Conservation (phyloP, 1,140 invertebrate genomes). For the Augochlora pura region DNA sequence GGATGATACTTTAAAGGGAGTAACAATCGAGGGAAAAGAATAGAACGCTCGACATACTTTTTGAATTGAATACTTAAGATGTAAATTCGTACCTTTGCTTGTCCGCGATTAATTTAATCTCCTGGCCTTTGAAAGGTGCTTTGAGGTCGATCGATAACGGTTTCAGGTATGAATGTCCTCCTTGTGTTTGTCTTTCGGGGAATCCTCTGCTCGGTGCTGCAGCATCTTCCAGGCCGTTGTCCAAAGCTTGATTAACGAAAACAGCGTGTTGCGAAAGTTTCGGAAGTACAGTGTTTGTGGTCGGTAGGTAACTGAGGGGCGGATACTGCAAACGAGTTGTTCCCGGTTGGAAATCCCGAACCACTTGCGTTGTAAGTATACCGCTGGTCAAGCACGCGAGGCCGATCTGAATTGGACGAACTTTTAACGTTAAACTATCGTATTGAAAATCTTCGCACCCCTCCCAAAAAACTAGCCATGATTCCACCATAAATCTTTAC, state of each 20-base stretch:
- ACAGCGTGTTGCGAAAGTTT: slow-evolving; percentile 41
- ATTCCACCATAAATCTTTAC: no score
- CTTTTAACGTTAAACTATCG: not conserved
- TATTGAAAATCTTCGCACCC: not conserved
- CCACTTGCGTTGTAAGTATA: slow-evolving; percentile 26
- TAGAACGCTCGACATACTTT: not conserved
- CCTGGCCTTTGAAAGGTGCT: slow-evolving; percentile 4
- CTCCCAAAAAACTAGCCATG: no score
- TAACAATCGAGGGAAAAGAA: not conserved
- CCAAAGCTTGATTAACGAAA: slow-evolving; percentile 24
- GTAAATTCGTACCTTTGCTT: slow-evolving; percentile 26
- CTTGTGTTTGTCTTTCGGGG: slow-evolving; percentile 7
- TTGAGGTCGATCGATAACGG: slow-evolving; percentile 20
- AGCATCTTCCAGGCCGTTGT: slow-evolving; percentile 9
- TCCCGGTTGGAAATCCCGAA: slow-evolving; percentile 7
- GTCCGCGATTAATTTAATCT: slow-evolving; percentile 11
- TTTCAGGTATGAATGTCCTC: slow-evolving; percentile 25
- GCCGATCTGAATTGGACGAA: slow-evolving; percentile 42
- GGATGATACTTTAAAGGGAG: not conserved
- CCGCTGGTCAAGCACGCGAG: slow-evolving; percentile 31
- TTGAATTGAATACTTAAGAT: not conserved
- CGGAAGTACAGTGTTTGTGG: slow-evolving; percentile 5
- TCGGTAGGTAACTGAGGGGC: slow-evolving; percentile 26
- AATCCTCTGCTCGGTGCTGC: not conserved
- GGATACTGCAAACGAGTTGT: slow-evolving; percentile 27